A percentile compares a stretch with the other conserved stretches of the same genome.
Evolutionary conservation across 2,888 invertebrate genomes (phyloP).

Genomic region (Watsonalla binaria): DNA sequence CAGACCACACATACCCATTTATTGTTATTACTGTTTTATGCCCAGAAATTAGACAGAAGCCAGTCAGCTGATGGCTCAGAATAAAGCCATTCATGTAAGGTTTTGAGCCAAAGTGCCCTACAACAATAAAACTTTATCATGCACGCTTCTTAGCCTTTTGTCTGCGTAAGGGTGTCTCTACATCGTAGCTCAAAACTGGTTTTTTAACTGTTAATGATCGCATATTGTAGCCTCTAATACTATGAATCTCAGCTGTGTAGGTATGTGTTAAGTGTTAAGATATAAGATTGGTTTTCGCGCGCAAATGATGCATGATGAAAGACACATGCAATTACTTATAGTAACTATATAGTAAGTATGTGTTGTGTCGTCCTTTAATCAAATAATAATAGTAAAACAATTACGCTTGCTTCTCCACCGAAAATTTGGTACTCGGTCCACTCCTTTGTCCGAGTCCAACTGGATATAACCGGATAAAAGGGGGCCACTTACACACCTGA

Average conservation of each 20-base stretch:
- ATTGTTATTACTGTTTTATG: too few relatives aligned
- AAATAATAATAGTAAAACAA: slow-evolving; percentile 27
- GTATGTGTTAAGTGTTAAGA: background rate
- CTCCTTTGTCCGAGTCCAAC: background rate
- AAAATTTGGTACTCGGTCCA: slow-evolving; percentile 34
- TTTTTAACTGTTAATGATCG: too few relatives aligned
- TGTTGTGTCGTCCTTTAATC: slow-evolving; percentile 69
- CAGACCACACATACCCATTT: too few relatives aligned
- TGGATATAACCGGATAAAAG: slow-evolving; percentile 2
- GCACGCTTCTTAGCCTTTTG: background rate
- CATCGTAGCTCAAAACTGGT: background rate
- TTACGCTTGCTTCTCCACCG: slow-evolving; percentile 52
- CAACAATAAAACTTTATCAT: background rate
- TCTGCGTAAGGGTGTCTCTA: background rate
- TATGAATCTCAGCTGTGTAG: background rate
- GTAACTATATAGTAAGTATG: slow-evolving; percentile 39
- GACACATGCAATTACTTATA: slow-evolving; percentile 28
- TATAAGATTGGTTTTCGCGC: slow-evolving; percentile 11
- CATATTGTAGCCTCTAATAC: too few relatives aligned
- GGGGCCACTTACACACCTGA: slow-evolving; percentile 41
- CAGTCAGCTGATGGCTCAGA: background rate
- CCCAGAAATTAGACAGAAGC: too few relatives aligned
- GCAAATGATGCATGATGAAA: slow-evolving; percentile 20
- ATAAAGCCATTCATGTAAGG: background rate
- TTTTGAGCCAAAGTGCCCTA: background rate